A percentile compares a stretch with the other conserved stretches of the same genome.
phyloP scores from a whole-genome alignment of 2,113 vertebrate species.

The Montifringilla adamsi region DNA sequence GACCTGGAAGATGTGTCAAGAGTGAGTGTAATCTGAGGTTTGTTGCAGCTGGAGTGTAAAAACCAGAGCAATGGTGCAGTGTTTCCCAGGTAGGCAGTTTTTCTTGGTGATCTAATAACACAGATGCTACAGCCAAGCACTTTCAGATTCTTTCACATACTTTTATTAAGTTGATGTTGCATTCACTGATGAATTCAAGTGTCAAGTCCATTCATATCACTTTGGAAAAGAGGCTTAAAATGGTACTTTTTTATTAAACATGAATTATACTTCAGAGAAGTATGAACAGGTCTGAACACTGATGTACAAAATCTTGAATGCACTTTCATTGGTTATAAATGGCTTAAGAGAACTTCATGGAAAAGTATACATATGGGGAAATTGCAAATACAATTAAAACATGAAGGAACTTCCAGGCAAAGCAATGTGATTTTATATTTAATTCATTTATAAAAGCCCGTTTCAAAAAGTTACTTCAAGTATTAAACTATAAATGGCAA shows the following conservation, averaged over 20 bases:
- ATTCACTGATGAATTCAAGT: constrained; percentile 33
- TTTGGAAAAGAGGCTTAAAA: constrained; percentile 61
- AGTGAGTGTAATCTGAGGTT: neutral
- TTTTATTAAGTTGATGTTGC: constrained; percentile 66
- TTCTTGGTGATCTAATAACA: neutral
- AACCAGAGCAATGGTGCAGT: neutral
- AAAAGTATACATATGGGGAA: constrained; percentile 29
- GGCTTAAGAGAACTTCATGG: constrained; percentile 41
- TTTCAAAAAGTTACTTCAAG: constrained; percentile 73
- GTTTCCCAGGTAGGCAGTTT: neutral
- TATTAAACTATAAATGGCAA: constrained; percentile 69
- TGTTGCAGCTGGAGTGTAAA: neutral
- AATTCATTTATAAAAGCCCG: constrained; percentile 71
- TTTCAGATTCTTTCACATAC: constrained; percentile 25
- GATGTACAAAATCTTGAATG: constrained; percentile 60
- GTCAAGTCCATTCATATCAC: constrained; percentile 9
- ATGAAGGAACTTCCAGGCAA: constrained; percentile 52
- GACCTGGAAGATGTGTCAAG: neutral
- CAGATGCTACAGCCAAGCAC: neutral
- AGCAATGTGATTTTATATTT: constrained; percentile 47
- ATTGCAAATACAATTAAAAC: constrained; percentile 43
- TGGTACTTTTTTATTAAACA: constrained; percentile 32
- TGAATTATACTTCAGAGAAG: constrained; percentile 10
- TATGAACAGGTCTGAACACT: constrained; percentile 12
- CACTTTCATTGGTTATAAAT: constrained; percentile 46